Conservation (phyloP, 2,113 vertebrate genomes). For the Syngnathus scovelli region DNA sequence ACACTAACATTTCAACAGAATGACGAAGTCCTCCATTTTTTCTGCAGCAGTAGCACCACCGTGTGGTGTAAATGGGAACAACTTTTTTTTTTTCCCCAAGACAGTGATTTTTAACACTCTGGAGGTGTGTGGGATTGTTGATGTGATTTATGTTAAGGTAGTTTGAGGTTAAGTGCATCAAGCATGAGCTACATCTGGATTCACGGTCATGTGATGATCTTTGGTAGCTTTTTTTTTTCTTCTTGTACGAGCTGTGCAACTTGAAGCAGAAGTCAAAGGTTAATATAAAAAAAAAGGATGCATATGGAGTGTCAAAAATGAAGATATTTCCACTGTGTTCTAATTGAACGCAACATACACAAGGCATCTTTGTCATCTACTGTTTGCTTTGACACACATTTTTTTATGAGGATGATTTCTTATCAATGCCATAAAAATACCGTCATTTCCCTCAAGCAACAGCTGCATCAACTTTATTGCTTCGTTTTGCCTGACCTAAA, state of each 20-base stretch:
- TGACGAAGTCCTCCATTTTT: background rate
- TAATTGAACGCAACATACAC: background rate
- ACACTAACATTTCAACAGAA: background rate
- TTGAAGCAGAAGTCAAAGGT: constrained; percentile 10
- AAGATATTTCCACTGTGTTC: background rate
- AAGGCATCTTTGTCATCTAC: constrained; percentile 9
- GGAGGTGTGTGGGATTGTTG: background rate
- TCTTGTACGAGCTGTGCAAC: constrained; percentile 8
- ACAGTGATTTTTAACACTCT: background rate
- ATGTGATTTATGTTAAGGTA: constrained; percentile 37
- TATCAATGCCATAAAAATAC: constrained; percentile 12
- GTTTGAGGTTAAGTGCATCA: constrained; percentile 51
- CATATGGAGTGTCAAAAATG: background rate
- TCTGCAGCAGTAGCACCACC: constrained; percentile 17
- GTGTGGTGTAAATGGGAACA: background rate
- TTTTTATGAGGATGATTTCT: constrained; percentile 28
- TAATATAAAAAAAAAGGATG: background rate
- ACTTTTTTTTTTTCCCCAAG: background rate
- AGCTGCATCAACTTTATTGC: background rate
- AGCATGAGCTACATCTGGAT: constrained; percentile 39
- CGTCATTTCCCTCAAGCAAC: background rate
- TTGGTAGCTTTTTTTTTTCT: constrained; percentile 43
- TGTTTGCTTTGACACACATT: constrained; percentile 2
- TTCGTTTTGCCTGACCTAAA: background rate
- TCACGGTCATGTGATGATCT: constrained; percentile 29